Evolutionary conservation across 1,140 invertebrate genomes (phyloP).

Genomic region (Melipona quadrifasciata): DNA sequence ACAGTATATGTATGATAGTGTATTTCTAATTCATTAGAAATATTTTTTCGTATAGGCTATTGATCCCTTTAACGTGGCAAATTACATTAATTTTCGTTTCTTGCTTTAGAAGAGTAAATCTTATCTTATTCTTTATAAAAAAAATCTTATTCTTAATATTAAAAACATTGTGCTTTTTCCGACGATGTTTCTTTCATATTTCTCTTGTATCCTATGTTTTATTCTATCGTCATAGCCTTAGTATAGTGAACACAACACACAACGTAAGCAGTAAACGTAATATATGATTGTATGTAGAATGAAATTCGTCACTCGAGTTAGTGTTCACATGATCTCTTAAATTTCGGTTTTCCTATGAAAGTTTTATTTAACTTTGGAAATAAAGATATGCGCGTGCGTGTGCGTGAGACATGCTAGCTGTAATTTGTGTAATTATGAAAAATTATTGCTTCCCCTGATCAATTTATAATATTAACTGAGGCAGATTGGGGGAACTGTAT

Average conservation of each 20-base stretch:
- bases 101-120: not conserved
- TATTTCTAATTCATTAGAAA: not conserved
- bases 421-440: slow-evolving; percentile 29
- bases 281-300: slow-evolving; percentile 18
- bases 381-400: not conserved
- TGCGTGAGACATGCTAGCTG: not conserved
- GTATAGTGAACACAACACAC: not conserved
- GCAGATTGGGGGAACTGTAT: slow-evolving; percentile 21
- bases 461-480: slow-evolving; percentile 20
- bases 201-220: not conserved
- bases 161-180: not conserved
- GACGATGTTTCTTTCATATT: not conserved
- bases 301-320: not conserved
- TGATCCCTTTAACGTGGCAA: slow-evolving; percentile 8
- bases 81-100: not conserved
- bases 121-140: too few relatives aligned
- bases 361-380: slow-evolving; percentile 19
- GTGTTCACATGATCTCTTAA: slow-evolving; percentile 40
- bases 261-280: not conserved
- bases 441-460: slow-evolving; percentile 12
- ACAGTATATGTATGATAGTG: too few relatives aligned
- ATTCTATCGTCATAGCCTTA: not conserved
- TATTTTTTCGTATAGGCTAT: not conserved
- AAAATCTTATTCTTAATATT: too few relatives aligned
- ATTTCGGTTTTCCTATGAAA: slow-evolving; percentile 19